Evolutionary conservation across 2,888 invertebrate genomes (phyloP).

Genomic region (Phragmatobia fuliginosa): DNA sequence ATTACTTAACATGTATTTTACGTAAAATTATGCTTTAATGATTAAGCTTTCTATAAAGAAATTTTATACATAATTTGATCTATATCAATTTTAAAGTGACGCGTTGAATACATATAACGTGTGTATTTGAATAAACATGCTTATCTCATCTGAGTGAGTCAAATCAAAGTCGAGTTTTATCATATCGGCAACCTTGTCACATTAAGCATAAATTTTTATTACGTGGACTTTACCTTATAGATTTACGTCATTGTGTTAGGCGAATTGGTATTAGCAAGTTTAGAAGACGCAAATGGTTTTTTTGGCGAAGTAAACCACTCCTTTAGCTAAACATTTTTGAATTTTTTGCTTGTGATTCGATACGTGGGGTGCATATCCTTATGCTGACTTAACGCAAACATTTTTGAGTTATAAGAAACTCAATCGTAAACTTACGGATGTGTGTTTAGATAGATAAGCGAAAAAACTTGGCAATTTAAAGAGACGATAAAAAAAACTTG

Average conservation of each 20-base stretch:
- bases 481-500: constrained; percentile 1
- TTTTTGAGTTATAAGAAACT: constrained; percentile 1
- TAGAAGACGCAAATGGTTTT: constrained; percentile 20
- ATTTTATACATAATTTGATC: no score
- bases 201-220: constrained; percentile 39
- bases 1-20: neutral
- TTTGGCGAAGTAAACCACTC: constrained; percentile 24
- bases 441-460: neutral
- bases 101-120: neutral
- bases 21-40: neutral
- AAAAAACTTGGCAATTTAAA: neutral
- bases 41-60: neutral
- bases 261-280: constrained; percentile 37
- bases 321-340: constrained; percentile 9
- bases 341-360: constrained; percentile 25
- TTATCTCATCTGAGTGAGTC: constrained; percentile 53
- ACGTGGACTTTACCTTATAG: constrained; percentile 48
- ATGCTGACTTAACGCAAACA: constrained; percentile 12
- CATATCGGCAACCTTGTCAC: constrained; percentile 53
- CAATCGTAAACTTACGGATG: neutral
- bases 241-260: constrained; percentile 49
- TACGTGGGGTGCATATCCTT: neutral
- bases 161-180: constrained; percentile 68
- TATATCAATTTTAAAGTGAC: neutral
- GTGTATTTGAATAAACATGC: constrained; percentile 8